Conservation (phyloP, 2,113 vertebrate species). For the Mormyrus iriodes region DNA sequence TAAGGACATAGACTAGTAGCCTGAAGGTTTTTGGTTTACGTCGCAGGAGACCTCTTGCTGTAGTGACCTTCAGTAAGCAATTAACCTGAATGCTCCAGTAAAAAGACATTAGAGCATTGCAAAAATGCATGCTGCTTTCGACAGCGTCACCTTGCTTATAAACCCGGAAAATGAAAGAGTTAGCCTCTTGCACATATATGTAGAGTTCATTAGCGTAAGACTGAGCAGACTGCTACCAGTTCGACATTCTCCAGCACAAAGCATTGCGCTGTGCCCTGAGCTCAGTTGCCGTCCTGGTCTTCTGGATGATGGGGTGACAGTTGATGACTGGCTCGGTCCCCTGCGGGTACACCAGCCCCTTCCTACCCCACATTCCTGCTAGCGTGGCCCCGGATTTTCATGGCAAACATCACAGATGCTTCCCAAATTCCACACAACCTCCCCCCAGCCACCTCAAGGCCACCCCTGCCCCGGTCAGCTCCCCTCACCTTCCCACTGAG, state of each 20-base stretch:
- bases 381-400: constrained; percentile 26
- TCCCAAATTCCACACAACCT: constrained; percentile 50
- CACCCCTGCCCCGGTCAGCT: neutral
- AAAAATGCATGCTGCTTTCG: neutral
- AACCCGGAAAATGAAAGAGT: neutral
- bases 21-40: neutral
- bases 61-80: neutral
- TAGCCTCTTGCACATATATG: neutral
- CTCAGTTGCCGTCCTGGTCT: neutral
- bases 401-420: constrained; percentile 46
- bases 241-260: neutral
- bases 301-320: neutral
- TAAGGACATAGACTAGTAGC: neutral
- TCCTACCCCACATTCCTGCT: constrained; percentile 5
- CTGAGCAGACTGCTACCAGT: neutral
- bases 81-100: neutral
- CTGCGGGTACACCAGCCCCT: neutral
- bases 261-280: neutral
- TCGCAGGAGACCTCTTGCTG: neutral
- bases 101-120: neutral
- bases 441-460: constrained; percentile 9
- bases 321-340: neutral
- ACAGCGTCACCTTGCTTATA: neutral
- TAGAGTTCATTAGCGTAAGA: neutral
- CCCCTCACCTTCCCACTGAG: neutral